These are phyloP conservation scores for Macrobrachium rosenbergii DNA, from an alignment of 1,140 invertebrate genomes.

Conservation along the genomic window DNA sequence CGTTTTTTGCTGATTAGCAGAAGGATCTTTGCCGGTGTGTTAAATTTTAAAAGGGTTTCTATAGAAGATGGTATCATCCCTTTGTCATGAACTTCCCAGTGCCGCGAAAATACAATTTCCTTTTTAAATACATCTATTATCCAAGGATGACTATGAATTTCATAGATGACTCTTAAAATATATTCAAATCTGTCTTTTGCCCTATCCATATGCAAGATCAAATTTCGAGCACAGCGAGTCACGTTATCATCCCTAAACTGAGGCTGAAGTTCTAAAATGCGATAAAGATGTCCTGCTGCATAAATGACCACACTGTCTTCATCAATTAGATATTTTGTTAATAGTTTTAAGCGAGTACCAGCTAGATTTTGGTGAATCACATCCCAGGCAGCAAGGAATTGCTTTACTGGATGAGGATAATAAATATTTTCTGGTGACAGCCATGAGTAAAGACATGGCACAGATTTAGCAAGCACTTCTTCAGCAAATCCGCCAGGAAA, in stretches of 20 bases:
- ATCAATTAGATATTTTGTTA: conserved; percentile 22
- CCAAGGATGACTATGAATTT: conserved; percentile 3
- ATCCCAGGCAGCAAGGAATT: conserved; percentile 47
- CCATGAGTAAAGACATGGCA: background rate
- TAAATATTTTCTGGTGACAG: background rate
- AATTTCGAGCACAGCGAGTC: conserved; percentile 14
- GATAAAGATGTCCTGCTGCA: conserved; percentile 34
- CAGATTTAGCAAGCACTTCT: background rate
- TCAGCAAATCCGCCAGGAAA: background rate
- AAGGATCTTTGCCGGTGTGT: conserved; percentile 22
- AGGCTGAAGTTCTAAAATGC: background rate
- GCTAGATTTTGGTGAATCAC: conserved; percentile 31
- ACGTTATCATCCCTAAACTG: conserved; percentile 30
- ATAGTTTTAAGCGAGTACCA: conserved; percentile 33
- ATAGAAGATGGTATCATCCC: conserved; percentile 33
- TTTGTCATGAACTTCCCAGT: conserved; percentile 45
- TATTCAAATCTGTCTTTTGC: conserved; percentile 40
- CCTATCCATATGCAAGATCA: conserved; percentile 52
- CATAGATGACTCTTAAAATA: conserved; percentile 35
- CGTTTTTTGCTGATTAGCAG: conserved; percentile 28
- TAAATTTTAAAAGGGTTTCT: conserved; percentile 1
- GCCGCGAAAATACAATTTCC: conserved; percentile 45
- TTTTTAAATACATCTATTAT: background rate
- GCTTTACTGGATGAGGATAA: conserved; percentile 43
- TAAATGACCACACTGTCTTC: conserved; percentile 49